Evolutionary conservation across 1,140 invertebrate species (phyloP).

Genomic region (Zaprionus camerounensis): DNA sequence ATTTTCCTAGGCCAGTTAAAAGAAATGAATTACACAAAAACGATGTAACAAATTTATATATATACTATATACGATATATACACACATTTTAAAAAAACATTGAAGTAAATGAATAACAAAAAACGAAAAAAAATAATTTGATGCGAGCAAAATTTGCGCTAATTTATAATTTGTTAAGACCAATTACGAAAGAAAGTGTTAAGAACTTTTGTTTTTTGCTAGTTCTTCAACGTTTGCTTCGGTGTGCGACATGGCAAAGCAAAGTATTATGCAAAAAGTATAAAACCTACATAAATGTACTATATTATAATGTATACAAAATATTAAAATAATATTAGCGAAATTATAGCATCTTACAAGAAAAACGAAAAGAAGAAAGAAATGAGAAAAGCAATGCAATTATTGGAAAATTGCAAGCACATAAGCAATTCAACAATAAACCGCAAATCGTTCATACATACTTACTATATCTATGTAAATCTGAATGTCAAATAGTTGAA

Average conservation of each 20-base stretch:
- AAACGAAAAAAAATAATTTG: slow-evolving; percentile 25
- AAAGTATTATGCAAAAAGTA: slow-evolving; percentile 74
- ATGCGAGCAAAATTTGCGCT: slow-evolving; percentile 67
- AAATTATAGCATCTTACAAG: slow-evolving; percentile 68
- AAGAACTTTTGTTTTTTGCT: slow-evolving; percentile 61
- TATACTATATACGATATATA: slow-evolving; percentile 13
- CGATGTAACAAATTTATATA: slow-evolving; percentile 42
- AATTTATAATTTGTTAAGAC: slow-evolving; percentile 54
- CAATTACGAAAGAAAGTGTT: slow-evolving; percentile 33
- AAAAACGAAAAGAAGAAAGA: slow-evolving; percentile 21
- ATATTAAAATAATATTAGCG: slow-evolving; percentile 60
- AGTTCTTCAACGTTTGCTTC: slow-evolving; percentile 62
- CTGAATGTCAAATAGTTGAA: slow-evolving; percentile 55
- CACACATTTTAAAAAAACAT: slow-evolving; percentile 2
- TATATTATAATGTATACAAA: slow-evolving; percentile 29
- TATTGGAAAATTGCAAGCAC: slow-evolving; percentile 29
- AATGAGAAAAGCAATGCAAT: slow-evolving; percentile 52
- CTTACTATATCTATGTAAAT: slow-evolving; percentile 21
- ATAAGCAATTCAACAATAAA: slow-evolving; percentile 59
- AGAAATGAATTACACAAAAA: slow-evolving; percentile 28
- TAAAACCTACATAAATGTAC: slow-evolving; percentile 41
- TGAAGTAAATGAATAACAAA: neutral
- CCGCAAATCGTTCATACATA: slow-evolving; percentile 24
- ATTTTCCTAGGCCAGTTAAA: slow-evolving; percentile 68
- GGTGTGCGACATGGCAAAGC: slow-evolving; percentile 52